A percentile compares a stretch with the other conserved stretches of the same genome.
phyloP scores from a whole-genome alignment of 2,113 vertebrate genomes.

The Trogon surrucura region DNA sequence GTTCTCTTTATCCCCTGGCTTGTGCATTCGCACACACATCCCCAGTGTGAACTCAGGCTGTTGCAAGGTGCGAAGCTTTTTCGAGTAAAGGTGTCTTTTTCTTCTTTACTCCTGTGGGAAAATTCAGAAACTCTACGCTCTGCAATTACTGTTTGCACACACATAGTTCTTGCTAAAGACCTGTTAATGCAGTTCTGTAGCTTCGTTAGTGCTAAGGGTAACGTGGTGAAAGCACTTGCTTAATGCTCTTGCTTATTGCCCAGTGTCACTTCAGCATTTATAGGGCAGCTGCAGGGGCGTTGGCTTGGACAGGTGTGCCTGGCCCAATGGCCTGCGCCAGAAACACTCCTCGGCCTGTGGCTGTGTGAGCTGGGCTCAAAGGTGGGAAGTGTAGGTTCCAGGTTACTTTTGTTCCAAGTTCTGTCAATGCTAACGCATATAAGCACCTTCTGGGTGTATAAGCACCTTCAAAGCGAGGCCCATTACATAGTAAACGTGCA shows the following conservation, averaged over 20 bases:
- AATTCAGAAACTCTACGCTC: not conserved
- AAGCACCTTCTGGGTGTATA: not conserved
- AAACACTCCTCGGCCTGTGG: accelerated
- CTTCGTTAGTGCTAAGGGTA: not conserved
- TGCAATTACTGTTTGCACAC: not conserved
- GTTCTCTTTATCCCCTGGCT: not conserved
- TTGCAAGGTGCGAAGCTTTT: not conserved
- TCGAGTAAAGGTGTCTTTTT: not conserved
- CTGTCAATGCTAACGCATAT: accelerated
- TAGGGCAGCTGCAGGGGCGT: not conserved
- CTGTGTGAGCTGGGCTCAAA: not conserved
- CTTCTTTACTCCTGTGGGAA: not conserved
- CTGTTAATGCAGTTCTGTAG: not conserved
- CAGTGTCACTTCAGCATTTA: not conserved
- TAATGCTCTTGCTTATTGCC: not conserved
- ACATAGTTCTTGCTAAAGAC: not conserved
- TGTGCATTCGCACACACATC: not conserved
- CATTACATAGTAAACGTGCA: not conserved
- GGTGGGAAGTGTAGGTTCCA: not conserved
- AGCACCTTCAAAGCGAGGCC: not conserved
- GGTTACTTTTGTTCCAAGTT: not conserved
- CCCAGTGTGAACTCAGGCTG: not conserved
- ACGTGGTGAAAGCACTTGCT: not conserved
- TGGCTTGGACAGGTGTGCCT: not conserved
- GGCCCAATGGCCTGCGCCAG: not conserved